Conservation (phyloP, 1,140 invertebrate species). For the Halesus radiatus region DNA sequence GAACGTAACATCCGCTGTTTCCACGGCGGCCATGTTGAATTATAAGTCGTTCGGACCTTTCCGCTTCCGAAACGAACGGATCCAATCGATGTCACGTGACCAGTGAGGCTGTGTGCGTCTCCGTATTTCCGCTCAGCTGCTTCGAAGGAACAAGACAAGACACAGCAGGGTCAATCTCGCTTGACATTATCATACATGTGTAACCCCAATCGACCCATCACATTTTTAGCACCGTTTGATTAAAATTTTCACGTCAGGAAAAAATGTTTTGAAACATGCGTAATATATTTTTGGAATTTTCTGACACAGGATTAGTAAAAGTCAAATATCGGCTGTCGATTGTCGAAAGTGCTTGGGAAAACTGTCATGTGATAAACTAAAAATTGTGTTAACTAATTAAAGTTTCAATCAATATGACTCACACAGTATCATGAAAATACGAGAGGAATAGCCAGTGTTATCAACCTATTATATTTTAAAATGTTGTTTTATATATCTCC, state of each 20-base stretch:
- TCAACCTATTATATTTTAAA: not conserved
- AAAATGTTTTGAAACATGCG: too few species aligned
- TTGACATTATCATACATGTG: not conserved
- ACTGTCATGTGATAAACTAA: too few species aligned
- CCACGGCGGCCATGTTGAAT: slow-evolving; percentile 52
- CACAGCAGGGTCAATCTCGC: not conserved
- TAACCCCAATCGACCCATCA: too few species aligned
- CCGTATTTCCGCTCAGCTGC: slow-evolving; percentile 30
- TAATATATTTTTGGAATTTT: too few species aligned
- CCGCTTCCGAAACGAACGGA: slow-evolving; percentile 11
- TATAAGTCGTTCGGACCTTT: slow-evolving; percentile 51
- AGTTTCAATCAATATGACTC: not conserved
- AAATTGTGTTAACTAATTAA: too few species aligned
- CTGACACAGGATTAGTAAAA: too few species aligned
- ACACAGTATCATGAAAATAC: not conserved
- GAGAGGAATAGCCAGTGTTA: slow-evolving; percentile 2
- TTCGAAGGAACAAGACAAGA: not conserved
- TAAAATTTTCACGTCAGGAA: too few species aligned
- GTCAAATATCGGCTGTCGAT: too few species aligned
- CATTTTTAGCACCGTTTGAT: too few species aligned
- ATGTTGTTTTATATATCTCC: not conserved
- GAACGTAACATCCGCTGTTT: slow-evolving; percentile 13
- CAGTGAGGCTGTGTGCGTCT: slow-evolving; percentile 30
- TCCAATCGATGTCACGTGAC: slow-evolving; percentile 56
- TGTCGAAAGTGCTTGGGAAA: too few species aligned